phyloP scores from a whole-genome alignment of 2,113 vertebrate genomes.

The Cyprinodon tularosa region DNA sequence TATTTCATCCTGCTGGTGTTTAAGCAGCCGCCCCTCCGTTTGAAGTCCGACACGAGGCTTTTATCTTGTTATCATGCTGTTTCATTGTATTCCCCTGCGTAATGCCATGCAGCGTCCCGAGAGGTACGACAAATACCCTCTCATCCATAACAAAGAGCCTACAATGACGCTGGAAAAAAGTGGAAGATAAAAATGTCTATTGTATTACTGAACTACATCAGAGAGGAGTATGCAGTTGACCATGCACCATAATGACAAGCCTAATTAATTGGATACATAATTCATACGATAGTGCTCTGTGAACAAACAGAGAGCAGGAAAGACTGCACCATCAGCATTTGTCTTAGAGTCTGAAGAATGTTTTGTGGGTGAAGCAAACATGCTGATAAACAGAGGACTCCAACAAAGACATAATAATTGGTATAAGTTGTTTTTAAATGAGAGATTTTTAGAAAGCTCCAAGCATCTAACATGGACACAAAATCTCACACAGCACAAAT shows the following conservation, averaged over 20 bases:
- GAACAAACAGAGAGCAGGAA: constrained; percentile 25
- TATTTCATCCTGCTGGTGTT: constrained; percentile 43
- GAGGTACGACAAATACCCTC: constrained; percentile 61
- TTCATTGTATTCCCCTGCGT: constrained; percentile 66
- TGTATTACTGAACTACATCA: constrained; percentile 65
- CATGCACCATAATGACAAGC: constrained; percentile 53
- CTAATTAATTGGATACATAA: constrained; percentile 74
- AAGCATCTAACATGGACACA: background rate
- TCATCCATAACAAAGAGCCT: constrained; percentile 52
- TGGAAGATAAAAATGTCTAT: background rate
- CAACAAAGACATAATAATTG: constrained; percentile 2
- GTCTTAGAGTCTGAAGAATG: constrained; percentile 8
- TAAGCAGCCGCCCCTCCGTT: constrained; percentile 48
- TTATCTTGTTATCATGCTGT: constrained; percentile 77
- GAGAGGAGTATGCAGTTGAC: constrained; percentile 57
- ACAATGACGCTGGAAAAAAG: constrained; percentile 31
- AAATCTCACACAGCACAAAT: background rate
- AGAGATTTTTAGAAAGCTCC: background rate
- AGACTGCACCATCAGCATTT: constrained; percentile 58
- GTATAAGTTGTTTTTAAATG: background rate
- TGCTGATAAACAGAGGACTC: constrained; percentile 1
- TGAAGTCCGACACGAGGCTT: constrained; percentile 67
- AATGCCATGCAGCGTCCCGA: constrained; percentile 46
- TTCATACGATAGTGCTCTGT: constrained; percentile 56
- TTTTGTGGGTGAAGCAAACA: constrained; percentile 14